Base-by-base conservation (phyloP, 2,888 invertebrate species). In the Anorthoa munda region DNA sequence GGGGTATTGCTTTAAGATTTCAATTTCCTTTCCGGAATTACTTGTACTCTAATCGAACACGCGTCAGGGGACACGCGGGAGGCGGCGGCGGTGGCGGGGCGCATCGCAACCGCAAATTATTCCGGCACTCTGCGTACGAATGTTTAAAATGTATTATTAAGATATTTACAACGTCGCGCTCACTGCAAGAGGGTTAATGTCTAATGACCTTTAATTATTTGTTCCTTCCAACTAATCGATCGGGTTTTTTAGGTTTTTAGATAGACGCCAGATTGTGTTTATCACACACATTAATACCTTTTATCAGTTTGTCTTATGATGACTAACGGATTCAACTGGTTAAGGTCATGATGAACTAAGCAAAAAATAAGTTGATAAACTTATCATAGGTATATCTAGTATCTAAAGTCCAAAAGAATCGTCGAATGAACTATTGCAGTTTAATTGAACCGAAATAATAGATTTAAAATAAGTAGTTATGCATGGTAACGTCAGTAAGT, bases 11-110 rank as follows among this genome's bases (percentile, higher is more conserved):
- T 93, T 93, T 94, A 95, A 96, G 95, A 96, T 96, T 96, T 96
- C 96, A 96, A 96, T 96, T 96, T 96, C 96, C 96, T 95, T 95
- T 93, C 93, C 94, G 95, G 94, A 96, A 96, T 96, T 96, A 96
- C 95, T 95, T 94, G 95, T 93, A 91, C 93, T 95, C 94, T 95
- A 96, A 96, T 96, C 95, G 96, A 95, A 95, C 96, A 94, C 94
- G 95, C 95, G 95, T 95, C 94, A 91, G 91, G 95, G 94, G 93
- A 94, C 91, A 85, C 85, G 88, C 39, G 82, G 85, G 86, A 85
- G 88, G 73, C 81, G 88, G 80, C 88, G 88, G 90, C 89, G 86
- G 87, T 71, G 83, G 88, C 81, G 89, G 88, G 90, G 90, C 81
- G 90, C 90, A 92, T 92, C 92, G 89, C 92, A 90, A 91, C 95